Conservation (phyloP, 1,140 invertebrate genomes). For the Phthorimaea operculella region DNA sequence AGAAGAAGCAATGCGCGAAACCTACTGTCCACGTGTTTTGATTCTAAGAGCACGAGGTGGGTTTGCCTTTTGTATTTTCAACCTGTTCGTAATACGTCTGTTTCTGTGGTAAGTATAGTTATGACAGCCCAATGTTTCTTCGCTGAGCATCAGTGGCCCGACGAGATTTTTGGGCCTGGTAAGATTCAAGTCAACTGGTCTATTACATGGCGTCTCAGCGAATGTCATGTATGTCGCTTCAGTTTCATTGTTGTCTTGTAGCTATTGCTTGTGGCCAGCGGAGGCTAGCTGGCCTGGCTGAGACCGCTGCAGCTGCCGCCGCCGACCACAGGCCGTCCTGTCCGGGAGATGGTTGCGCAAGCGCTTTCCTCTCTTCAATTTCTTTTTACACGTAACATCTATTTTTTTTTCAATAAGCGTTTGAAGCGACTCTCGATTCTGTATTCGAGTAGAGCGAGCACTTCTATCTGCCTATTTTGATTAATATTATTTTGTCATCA, state of each 20-base stretch:
- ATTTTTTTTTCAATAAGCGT: slow-evolving; percentile 1
- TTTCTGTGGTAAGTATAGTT: neutral
- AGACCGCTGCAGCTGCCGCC: neutral
- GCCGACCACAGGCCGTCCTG: slow-evolving; percentile 4
- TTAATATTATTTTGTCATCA: slow-evolving; percentile 23
- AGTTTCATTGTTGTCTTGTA: neutral
- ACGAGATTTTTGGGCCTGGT: neutral
- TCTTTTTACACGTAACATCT: slow-evolving; percentile 19
- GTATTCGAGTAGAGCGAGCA: slow-evolving; percentile 16
- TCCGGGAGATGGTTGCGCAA: slow-evolving; percentile 4
- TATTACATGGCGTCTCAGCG: neutral
- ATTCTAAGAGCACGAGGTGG: neutral
- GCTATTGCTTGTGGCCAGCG: too few species aligned
- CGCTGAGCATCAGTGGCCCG: neutral
- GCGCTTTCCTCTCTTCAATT: slow-evolving; percentile 11
- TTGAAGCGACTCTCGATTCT: slow-evolving; percentile 15
- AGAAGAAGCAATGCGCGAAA: neutral
- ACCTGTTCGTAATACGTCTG: neutral
- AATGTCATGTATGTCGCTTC: neutral
- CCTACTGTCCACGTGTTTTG: neutral
- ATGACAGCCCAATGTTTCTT: too few species aligned
- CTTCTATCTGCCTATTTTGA: slow-evolving; percentile 38
- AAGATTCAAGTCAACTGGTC: neutral
- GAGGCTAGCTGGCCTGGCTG: neutral
- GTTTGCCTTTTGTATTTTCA: neutral